Conservation (phyloP, 2,113 vertebrate species). For the Vulpes lagopus region DNA sequence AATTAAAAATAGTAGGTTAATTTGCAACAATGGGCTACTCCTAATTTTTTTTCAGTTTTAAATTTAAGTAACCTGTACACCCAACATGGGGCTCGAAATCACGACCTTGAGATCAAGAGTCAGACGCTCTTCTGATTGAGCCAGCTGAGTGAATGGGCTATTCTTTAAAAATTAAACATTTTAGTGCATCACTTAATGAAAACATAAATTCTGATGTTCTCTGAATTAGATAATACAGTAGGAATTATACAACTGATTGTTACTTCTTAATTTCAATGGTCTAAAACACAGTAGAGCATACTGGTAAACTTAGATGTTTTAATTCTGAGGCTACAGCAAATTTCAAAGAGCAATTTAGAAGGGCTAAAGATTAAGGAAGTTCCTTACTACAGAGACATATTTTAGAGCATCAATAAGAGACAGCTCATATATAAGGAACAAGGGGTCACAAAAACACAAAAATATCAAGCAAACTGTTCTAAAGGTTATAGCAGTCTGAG, state of each 20-base stretch:
- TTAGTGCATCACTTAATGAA: neutral
- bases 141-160: neutral
- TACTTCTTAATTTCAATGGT: neutral
- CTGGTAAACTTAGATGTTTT: neutral
- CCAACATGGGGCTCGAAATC: neutral
- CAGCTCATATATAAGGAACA: neutral
- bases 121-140: neutral
- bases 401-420: slow-evolving; percentile 10
- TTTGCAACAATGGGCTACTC: neutral
- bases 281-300: neutral
- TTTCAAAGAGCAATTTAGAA: slow-evolving; percentile 33
- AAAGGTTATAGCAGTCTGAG: neutral
- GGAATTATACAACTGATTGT: neutral
- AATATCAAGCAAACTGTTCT: neutral
- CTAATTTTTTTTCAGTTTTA: neutral
- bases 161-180: slow-evolving; percentile 40
- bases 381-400: neutral
- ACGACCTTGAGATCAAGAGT: neutral
- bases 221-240: slow-evolving; percentile 20
- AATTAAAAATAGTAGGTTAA: slow-evolving; percentile 48
- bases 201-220: neutral
- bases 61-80: neutral
- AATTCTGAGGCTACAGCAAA: neutral
- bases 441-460: neutral
- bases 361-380: neutral